Conservation (phyloP, 2,888 invertebrate genomes). For the Mythimna impura region DNA sequence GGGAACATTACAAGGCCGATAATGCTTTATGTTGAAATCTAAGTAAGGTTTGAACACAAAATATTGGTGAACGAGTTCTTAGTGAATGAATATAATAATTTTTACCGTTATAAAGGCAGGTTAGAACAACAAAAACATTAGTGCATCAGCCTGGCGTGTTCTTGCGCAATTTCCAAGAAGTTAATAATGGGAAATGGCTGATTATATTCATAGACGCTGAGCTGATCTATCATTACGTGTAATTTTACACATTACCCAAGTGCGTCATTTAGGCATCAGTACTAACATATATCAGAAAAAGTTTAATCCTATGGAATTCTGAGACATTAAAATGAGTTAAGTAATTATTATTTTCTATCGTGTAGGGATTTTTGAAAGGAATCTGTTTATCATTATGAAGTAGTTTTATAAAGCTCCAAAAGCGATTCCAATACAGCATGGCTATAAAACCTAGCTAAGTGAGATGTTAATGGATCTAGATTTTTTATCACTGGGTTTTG, state of each 20-base stretch:
- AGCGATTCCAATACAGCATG: too few relatives aligned
- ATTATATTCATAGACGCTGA: constrained; percentile 42
- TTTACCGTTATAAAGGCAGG: constrained; percentile 24
- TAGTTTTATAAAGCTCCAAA: too few relatives aligned
- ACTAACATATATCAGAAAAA: background rate
- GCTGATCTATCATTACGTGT: constrained; percentile 30
- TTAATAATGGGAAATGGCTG: constrained; percentile 48
- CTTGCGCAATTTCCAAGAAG: constrained; percentile 39
- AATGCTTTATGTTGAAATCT: background rate
- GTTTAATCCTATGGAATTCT: background rate
- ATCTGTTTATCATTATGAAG: too few relatives aligned
- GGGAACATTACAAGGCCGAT: too few relatives aligned
- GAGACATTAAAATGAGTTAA: background rate
- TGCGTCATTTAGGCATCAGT: constrained; percentile 27
- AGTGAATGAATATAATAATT: background rate
- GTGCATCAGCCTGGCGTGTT: constrained; percentile 32
- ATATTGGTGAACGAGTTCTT: background rate
- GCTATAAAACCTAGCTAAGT: too few relatives aligned
- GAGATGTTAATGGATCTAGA: too few relatives aligned
- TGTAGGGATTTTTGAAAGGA: too few relatives aligned
- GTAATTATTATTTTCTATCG: too few relatives aligned
- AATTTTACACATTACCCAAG: constrained; percentile 32
- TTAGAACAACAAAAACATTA: constrained; percentile 43
- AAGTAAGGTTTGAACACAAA: background rate
- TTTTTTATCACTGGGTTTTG: too few relatives aligned